Percentiles rank a stretch among this genome's conserved stretches.
Evolutionary conservation across 2,888 invertebrate genomes (phyloP).

Genomic region (Digitonthophagus gazella): DNA sequence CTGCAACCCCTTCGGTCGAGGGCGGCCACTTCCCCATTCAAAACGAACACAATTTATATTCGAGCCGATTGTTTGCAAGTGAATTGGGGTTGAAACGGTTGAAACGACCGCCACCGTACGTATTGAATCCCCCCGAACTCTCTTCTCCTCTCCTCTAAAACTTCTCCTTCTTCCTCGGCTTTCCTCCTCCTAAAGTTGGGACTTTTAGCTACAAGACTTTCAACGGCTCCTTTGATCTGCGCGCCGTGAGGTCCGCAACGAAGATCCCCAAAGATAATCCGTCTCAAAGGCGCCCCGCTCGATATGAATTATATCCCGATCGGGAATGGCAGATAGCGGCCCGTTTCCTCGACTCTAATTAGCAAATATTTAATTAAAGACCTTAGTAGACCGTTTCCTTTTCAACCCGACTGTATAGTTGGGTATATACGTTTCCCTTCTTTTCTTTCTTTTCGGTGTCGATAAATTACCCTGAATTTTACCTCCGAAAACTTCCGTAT

Average conservation of each 20-base stretch:
- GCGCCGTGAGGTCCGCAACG: neutral
- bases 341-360: neutral
- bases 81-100: neutral
- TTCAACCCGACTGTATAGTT: neutral
- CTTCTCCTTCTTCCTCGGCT: neutral
- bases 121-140: neutral
- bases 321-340: neutral
- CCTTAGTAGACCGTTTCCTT: neutral
- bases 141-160: neutral
- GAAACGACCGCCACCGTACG: too few species aligned
- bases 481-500: neutral
- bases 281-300: neutral
- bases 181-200: neutral
- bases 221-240: neutral
- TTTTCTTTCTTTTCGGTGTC: neutral
- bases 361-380: neutral
- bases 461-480: neutral
- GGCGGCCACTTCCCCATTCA: neutral
- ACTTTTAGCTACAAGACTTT: neutral
- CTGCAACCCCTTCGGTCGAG: neutral
- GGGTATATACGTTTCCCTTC: neutral
- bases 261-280: neutral
- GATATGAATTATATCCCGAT: neutral
- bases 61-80: neutral
- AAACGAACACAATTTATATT: neutral